Conservation (phyloP, 2,797 vertebrate species). For the Gymnoscopelus braueri region DNA sequence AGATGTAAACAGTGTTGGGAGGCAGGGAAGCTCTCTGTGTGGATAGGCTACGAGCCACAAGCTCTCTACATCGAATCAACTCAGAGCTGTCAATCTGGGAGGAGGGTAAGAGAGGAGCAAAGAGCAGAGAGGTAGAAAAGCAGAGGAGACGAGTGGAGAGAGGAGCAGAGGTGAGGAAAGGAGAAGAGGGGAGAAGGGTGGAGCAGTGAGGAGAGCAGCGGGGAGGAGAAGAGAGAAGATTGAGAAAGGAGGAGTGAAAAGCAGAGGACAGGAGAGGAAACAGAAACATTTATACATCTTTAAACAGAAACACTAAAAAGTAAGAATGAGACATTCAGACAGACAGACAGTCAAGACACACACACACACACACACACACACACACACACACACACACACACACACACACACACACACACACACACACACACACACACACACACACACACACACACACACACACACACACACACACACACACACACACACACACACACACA, state of each 20-base stretch:
- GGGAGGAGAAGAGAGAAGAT: too few species aligned
- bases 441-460: too few species aligned
- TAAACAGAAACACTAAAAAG: too few species aligned
- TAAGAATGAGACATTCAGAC: too few species aligned
- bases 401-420: too few species aligned
- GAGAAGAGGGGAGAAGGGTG: background rate
- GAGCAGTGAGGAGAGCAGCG: background rate
- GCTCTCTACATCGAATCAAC: slow-evolving; percentile 93
- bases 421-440: too few species aligned
- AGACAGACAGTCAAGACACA: too few species aligned
- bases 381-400: too few species aligned
- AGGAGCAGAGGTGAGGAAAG: background rate
- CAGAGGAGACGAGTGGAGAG: background rate
- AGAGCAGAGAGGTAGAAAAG: too few species aligned
- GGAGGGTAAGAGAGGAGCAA: background rate
- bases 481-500: background rate
- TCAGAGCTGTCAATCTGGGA: slow-evolving; percentile 90
- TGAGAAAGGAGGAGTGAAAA: too few species aligned
- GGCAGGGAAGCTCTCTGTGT: slow-evolving; percentile 86
- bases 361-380: background rate
- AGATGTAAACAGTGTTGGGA: slow-evolving; percentile 97
- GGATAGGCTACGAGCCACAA: slow-evolving; percentile 90
- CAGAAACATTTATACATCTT: too few species aligned
- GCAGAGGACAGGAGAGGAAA: too few species aligned
- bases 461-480: background rate